Evolutionary conservation across 2,888 invertebrate species (phyloP).

Genomic region (Ceraclea dissimilis): DNA sequence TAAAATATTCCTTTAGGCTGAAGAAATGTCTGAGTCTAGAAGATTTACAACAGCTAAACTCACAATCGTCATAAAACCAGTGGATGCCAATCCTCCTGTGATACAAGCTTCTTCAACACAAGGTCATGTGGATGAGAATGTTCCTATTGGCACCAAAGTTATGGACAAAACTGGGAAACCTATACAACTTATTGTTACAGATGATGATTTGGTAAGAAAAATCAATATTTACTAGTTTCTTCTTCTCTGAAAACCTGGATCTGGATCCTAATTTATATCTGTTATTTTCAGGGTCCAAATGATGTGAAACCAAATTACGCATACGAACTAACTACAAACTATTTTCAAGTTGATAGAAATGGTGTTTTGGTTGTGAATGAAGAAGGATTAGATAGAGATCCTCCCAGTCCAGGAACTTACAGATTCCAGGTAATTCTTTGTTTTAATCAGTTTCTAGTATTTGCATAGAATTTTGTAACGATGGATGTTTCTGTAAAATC

Average conservation of each 20-base stretch:
- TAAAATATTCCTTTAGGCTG: conserved; percentile 50
- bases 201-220: conserved; percentile 74
- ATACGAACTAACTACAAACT: conserved; percentile 78
- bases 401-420: conserved; percentile 75
- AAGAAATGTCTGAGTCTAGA: conserved; percentile 71
- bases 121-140: conserved; percentile 79
- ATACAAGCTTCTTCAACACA: conserved; percentile 64
- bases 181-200: conserved; percentile 67
- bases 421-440: conserved; percentile 72
- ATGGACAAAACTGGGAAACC: conserved; percentile 58
- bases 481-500: neutral
- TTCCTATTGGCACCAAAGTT: conserved; percentile 75
- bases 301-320: conserved; percentile 74
- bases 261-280: too few relatives aligned
- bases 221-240: too few relatives aligned
- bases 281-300: conserved; percentile 56
- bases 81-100: conserved; percentile 78
- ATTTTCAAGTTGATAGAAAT: conserved; percentile 68
- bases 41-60: conserved; percentile 79
- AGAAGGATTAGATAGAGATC: conserved; percentile 78
- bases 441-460: neutral
- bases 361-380: conserved; percentile 73
- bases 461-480: neutral
- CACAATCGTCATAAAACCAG: conserved; percentile 73
- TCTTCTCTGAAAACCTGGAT: too few relatives aligned